A percentile compares a stretch with the other conserved stretches of the same genome.
phyloP scores from a whole-genome alignment of 2,888 invertebrate genomes.

The Acrobasis suavella region DNA sequence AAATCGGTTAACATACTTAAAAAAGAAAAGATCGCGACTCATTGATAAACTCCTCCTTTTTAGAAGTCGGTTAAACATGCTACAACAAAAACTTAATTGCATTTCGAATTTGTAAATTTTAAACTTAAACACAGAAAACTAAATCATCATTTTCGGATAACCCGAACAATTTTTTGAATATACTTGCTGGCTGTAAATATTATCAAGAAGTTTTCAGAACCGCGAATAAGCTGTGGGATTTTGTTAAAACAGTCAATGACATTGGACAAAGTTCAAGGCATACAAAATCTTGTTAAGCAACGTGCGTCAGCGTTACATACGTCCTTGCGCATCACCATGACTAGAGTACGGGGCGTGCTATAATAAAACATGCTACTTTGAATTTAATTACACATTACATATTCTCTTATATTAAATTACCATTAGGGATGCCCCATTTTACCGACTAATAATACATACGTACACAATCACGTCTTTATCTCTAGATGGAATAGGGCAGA shows the following conservation, averaged over 20 bases:
- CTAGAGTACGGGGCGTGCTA: neutral
- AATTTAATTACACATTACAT: neutral
- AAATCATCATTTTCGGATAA: neutral
- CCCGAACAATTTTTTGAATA: neutral
- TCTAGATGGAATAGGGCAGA: too few species aligned
- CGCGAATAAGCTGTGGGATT: slow-evolving; percentile 1
- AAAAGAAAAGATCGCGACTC: too few species aligned
- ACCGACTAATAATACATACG: too few species aligned
- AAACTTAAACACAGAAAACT: too few species aligned
- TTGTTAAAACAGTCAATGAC: slow-evolving; percentile 10
- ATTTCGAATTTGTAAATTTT: too few species aligned
- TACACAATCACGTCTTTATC: too few species aligned
- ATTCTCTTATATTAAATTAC: too few species aligned
- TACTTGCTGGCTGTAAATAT: neutral
- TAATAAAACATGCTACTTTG: neutral
- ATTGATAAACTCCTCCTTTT: too few species aligned
- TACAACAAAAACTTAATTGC: too few species aligned
- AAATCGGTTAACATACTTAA: too few species aligned
- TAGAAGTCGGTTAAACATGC: too few species aligned
- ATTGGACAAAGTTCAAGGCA: slow-evolving; percentile 13
- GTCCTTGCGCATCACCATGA: slow-evolving; percentile 5
- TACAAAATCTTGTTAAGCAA: neutral
- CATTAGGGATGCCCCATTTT: too few species aligned
- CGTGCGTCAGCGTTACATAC: slow-evolving; percentile 16
- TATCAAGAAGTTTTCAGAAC: neutral